These are phyloP conservation scores for Liposcelis brunnea DNA, from an alignment of 2,888 invertebrate species.

Conservation along the genomic window DNA sequence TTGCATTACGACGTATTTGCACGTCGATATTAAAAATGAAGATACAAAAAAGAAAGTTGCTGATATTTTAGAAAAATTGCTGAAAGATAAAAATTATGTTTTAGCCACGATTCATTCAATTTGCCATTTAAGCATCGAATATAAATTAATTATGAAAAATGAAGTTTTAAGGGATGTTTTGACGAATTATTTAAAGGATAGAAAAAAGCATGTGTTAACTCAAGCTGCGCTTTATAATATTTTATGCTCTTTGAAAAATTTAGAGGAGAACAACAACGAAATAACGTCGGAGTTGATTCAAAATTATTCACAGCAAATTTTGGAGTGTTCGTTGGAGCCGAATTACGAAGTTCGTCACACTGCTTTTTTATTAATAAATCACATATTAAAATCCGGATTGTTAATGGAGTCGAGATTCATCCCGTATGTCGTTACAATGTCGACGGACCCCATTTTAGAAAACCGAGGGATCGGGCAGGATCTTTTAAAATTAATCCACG, in stretches of 20 bases:
- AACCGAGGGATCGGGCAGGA: neutral
- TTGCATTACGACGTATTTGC: too few species aligned
- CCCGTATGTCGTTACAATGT: neutral
- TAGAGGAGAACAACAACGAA: too few species aligned
- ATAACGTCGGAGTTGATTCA: neutral
- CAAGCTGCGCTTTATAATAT: neutral
- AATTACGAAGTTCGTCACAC: neutral
- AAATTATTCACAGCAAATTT: neutral
- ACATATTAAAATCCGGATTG: conserved; percentile 2
- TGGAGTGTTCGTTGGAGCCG: neutral
- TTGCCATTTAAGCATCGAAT: too few species aligned
- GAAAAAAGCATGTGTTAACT: neutral
- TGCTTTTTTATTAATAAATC: neutral
- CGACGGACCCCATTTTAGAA: neutral
- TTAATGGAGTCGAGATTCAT: neutral
- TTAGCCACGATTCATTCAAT: too few species aligned
- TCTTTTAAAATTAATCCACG: neutral
- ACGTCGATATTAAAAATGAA: too few species aligned
- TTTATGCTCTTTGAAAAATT: neutral
- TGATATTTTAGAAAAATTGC: too few species aligned
- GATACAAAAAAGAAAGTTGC: too few species aligned
- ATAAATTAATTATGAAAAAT: too few species aligned
- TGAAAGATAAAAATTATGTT: too few species aligned
- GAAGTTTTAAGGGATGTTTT: too few species aligned
- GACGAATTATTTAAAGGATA: too few species aligned